Base-by-base conservation (phyloP, 1,140 invertebrate species). In the Dufourea novaeangliae region DNA sequence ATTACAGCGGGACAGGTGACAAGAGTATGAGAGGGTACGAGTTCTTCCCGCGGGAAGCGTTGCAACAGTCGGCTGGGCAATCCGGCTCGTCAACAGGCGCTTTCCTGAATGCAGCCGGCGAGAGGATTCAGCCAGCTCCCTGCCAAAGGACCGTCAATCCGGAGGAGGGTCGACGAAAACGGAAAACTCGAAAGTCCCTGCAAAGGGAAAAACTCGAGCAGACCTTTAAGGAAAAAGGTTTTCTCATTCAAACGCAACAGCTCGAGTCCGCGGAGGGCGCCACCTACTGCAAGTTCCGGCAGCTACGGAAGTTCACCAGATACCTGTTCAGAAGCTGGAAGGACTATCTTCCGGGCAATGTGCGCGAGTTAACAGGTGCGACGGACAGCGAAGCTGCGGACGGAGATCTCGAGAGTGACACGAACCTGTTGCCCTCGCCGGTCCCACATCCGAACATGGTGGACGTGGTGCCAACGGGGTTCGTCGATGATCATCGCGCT, bases 241-340 rank as follows among this genome's bases (percentile, higher is more conserved):
- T 98, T 86, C 92, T 98, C 12, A 98, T 98, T 59, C 97, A 98
- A 87, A 98, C 97, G 0, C 97, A 98, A 88, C 97, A 98, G 86
- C 90, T 98, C 37, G 97, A 98, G 88, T 97, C 97, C 0, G 97
- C 97, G 0, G 97, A 98, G 90, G 97, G 97, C 0, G 97, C 97
- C 0, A 98, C 97, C 0, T 98, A 98, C 86, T 98, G 97, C 91
- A 98, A 98, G 90, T 98, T 98, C 88, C 93, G 97, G 54, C 97
- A 98, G 86, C 91, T 98, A 14, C 93, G 97, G 76, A 98, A 98
- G 89, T 98, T 98, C 85, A 98, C 97, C 0, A 94, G 97, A 37
- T 98, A 98, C 90, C 93, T 98, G 54, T 98, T 98, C 84, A 94
- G 97, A 69, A 97, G 97, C 87, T 98, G 97, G 97, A 98, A 98